Evolutionary conservation across 2,888 invertebrate genomes (phyloP).

Genomic region (Cephus runcator): DNA sequence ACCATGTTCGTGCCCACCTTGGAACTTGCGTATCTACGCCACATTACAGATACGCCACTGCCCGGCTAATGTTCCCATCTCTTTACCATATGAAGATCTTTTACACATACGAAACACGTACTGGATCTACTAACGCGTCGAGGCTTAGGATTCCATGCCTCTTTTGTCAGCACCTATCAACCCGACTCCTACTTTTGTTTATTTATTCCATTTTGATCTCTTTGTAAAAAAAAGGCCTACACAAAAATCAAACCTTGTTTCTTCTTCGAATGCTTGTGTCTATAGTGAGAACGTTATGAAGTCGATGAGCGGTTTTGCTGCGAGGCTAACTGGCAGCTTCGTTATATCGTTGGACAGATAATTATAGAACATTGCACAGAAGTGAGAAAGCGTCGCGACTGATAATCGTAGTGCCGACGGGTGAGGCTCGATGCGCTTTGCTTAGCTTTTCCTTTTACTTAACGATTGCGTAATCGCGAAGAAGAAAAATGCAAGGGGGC

Average conservation of each 20-base stretch:
- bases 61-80: neutral
- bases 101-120: neutral
- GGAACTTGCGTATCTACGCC: neutral
- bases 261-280: neutral
- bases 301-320: neutral
- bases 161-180: neutral
- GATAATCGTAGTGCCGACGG: neutral
- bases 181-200: neutral
- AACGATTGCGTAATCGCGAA: neutral
- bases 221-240: neutral
- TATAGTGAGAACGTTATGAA: neutral
- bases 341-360: neutral
- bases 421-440: constrained; percentile 3
- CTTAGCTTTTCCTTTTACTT: constrained; percentile 22
- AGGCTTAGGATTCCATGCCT: neutral
- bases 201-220: neutral
- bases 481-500: neutral
- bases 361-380: neutral
- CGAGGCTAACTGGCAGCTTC: neutral
- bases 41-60: neutral
- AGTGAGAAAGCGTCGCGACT: neutral
- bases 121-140: neutral
- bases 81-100: neutral
- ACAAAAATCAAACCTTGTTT: neutral
- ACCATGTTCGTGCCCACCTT: neutral